Conservation (phyloP, 2,888 invertebrate species). For the Aphodius granarius region DNA sequence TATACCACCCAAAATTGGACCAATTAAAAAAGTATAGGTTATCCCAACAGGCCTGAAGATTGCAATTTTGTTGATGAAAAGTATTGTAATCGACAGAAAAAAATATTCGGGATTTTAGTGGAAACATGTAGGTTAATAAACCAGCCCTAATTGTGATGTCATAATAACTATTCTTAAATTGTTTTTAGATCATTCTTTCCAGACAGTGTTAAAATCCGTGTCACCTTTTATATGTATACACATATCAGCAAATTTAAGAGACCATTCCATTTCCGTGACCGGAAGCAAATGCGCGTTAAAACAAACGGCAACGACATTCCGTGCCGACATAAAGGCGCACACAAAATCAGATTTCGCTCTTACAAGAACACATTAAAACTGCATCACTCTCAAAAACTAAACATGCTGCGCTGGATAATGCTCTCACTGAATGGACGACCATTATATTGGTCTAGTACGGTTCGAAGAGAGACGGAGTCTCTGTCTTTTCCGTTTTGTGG, state of each 20-base stretch:
- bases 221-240: constrained; percentile 32
- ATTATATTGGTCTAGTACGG: neutral
- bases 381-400: constrained; percentile 51
- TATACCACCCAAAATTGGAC: too few relatives aligned
- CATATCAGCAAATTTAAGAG: neutral
- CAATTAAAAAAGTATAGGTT: too few relatives aligned
- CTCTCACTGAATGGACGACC: constrained; percentile 25
- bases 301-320: neutral
- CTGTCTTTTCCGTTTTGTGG: neutral
- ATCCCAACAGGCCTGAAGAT: too few relatives aligned
- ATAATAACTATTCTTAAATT: too few relatives aligned
- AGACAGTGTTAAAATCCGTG: constrained; percentile 31
- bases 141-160: too few relatives aligned
- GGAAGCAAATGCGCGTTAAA: neutral
- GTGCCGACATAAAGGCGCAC: constrained; percentile 19
- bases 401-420: constrained; percentile 50
- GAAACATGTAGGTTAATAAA: too few relatives aligned
- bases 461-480: neutral
- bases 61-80: too few relatives aligned
- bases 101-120: too few relatives aligned
- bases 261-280: neutral
- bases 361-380: constrained; percentile 48
- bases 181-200: too few relatives aligned
- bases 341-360: constrained; percentile 39
- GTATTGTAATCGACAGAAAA: too few relatives aligned